Evolutionary conservation across 1,140 invertebrate species (phyloP).

Genomic region (Atopsyche davidsoni): DNA sequence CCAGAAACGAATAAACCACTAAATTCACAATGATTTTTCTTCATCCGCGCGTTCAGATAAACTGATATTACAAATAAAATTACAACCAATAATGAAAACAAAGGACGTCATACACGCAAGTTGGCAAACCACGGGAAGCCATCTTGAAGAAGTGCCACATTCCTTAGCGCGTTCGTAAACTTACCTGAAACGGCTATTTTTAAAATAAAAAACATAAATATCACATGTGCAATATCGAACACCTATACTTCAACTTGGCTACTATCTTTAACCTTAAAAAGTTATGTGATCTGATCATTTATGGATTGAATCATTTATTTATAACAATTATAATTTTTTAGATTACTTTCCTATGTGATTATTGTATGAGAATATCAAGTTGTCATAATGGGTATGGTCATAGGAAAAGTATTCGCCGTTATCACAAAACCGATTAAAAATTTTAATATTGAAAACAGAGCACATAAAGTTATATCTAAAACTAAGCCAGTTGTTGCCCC

Average conservation of each 20-base stretch:
- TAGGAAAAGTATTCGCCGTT: slow-evolving; percentile 44
- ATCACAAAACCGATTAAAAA: slow-evolving; percentile 43
- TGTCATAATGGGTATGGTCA: slow-evolving; percentile 25
- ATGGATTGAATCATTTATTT: not conserved
- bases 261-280: no score
- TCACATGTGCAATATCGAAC: slow-evolving; percentile 4
- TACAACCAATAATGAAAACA: slow-evolving; percentile 46
- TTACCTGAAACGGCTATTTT: slow-evolving; percentile 17
- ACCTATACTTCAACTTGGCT: not conserved
- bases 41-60: slow-evolving; percentile 31
- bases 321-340: not conserved
- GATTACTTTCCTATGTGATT: not conserved
- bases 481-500: slow-evolving; percentile 52
- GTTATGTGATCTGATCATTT: no score
- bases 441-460: slow-evolving; percentile 54
- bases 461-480: slow-evolving; percentile 48
- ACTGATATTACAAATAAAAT: slow-evolving; percentile 34
- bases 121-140: slow-evolving; percentile 56
- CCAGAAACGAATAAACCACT: slow-evolving; percentile 42
- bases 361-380: no score
- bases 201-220: not conserved
- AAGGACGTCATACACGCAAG: slow-evolving; percentile 51
- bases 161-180: slow-evolving; percentile 39
- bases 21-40: slow-evolving; percentile 31
- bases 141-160: slow-evolving; percentile 59